Evolutionary conservation across 1,140 invertebrate genomes (phyloP).

Genomic region (Drosophila jambulina): DNA sequence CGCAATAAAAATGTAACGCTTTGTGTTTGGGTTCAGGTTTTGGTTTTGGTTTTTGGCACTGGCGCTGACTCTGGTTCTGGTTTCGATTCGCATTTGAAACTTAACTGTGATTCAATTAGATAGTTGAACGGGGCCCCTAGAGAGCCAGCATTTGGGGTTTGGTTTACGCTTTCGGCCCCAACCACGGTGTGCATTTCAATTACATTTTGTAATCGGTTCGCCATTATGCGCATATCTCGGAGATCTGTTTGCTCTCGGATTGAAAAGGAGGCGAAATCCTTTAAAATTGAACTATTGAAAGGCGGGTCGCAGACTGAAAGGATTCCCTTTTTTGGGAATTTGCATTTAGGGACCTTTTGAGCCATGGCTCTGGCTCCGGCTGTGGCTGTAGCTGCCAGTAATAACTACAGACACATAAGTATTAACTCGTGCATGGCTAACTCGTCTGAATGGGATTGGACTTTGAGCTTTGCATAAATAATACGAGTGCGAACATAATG

Average conservation of each 20-base stretch:
- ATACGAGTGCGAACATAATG: constrained; percentile 26
- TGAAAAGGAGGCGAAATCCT: constrained; percentile 36
- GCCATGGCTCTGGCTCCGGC: not conserved
- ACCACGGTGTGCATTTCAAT: constrained; percentile 42
- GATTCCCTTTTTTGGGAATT: constrained; percentile 30
- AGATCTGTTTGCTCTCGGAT: constrained; percentile 27
- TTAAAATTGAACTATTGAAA: constrained; percentile 46
- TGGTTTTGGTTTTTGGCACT: constrained; percentile 15
- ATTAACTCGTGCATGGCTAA: constrained; percentile 31
- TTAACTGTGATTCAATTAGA: constrained; percentile 41
- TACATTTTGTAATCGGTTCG: constrained; percentile 49
- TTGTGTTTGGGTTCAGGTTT: constrained; percentile 5
- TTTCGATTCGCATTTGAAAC: constrained; percentile 12
- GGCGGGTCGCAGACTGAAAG: constrained; percentile 8
- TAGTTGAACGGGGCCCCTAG: constrained; percentile 15
- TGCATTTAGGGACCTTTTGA: constrained; percentile 30
- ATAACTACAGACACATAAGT: constrained; percentile 36
- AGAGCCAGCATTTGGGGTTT: constrained; percentile 1
- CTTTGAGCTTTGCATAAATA: constrained; percentile 40
- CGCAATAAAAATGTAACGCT: constrained; percentile 29
- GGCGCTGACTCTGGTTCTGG: not conserved
- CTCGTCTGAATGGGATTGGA: constrained; percentile 26
- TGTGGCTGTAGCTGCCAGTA: constrained; percentile 15
- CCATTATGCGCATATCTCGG: constrained; percentile 34
- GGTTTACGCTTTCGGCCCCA: constrained; percentile 13